phyloP scores from a whole-genome alignment of 2,888 invertebrate genomes.

The Clivina fossor region DNA sequence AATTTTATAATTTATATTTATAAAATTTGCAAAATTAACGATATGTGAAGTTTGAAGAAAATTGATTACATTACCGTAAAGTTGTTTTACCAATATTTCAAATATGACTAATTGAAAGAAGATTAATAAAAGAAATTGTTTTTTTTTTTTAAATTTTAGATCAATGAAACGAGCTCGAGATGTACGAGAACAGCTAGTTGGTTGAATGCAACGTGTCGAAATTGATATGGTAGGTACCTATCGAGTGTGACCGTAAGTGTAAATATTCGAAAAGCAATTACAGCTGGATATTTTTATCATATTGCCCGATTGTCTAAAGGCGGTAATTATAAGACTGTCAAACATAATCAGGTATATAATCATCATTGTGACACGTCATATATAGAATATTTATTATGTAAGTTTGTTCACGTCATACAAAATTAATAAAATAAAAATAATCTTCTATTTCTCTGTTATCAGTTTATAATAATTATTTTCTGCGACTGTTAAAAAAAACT shows the following conservation, averaged over 20 bases:
- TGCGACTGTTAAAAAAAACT: too few species aligned
- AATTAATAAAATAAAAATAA: neutral
- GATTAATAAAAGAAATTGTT: too few species aligned
- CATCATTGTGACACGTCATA: too few species aligned
- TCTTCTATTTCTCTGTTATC: neutral
- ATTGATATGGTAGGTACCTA: constrained; percentile 90
- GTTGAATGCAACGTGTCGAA: constrained; percentile 95
- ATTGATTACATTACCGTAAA: too few species aligned
- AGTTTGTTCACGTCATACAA: too few species aligned
- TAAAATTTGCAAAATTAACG: too few species aligned
- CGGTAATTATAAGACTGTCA: constrained; percentile 95
- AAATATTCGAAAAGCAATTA: constrained; percentile 91
- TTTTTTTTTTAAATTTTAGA: constrained; percentile 49
- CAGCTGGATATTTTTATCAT: constrained; percentile 98
- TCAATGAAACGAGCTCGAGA: constrained; percentile 95
- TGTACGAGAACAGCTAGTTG: constrained; percentile 92
- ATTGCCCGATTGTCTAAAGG: constrained; percentile 92
- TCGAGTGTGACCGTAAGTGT: constrained; percentile 81
- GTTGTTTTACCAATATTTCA: too few species aligned
- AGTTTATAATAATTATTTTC: too few species aligned
- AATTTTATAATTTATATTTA: too few species aligned
- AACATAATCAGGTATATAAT: constrained; percentile 88
- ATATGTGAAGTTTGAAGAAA: too few species aligned
- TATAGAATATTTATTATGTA: too few species aligned
- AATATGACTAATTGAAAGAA: too few species aligned